These are phyloP conservation scores for Bombus huntii DNA, from an alignment of 1,140 invertebrate genomes.

Conservation along the genomic window DNA sequence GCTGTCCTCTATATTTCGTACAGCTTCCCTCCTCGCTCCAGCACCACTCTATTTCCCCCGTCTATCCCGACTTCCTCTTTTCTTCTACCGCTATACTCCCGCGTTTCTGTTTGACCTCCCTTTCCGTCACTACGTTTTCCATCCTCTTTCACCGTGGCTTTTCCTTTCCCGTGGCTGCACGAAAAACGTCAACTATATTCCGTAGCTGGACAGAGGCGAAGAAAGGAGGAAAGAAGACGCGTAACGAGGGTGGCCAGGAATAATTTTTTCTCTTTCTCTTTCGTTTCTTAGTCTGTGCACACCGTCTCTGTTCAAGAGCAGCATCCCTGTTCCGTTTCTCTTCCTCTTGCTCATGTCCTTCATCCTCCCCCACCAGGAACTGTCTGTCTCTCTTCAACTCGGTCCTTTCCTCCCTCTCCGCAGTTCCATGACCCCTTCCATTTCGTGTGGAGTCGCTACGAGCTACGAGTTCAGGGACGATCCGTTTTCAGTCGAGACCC, in stretches of 20 bases:
- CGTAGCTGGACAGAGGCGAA: not conserved
- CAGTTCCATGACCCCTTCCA: conserved; percentile 73
- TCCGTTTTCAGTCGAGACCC: conserved; percentile 73
- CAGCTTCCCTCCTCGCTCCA: not conserved
- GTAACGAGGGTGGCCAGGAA: conserved; percentile 42
- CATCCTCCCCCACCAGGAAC: conserved; percentile 25
- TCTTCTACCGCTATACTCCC: conserved; percentile 11
- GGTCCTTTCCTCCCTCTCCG: conserved; percentile 40
- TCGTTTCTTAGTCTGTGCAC: not conserved
- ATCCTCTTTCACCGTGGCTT: not conserved
- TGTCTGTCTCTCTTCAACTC: conserved; percentile 60
- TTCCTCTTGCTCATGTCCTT: conserved; percentile 47
- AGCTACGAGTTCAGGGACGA: conserved; percentile 77
- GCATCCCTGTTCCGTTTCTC: conserved; percentile 44
- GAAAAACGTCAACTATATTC: conserved; percentile 15
- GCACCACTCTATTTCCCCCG: conserved; percentile 19
- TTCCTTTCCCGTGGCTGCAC: not conserved
- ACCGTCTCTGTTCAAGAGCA: conserved; percentile 34
- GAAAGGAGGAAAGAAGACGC: not conserved
- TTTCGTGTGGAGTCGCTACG: conserved; percentile 67
- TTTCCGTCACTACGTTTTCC: not conserved
- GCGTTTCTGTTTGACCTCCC: conserved; percentile 33
- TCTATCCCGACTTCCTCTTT: conserved; percentile 14
- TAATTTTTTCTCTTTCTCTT: not conserved
- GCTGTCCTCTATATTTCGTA: conserved; percentile 1